Evolutionary conservation across 2,888 invertebrate species (phyloP), one percentile per base, ranked within the genome.

Genomic region (Ormia ochracea): DNA sequence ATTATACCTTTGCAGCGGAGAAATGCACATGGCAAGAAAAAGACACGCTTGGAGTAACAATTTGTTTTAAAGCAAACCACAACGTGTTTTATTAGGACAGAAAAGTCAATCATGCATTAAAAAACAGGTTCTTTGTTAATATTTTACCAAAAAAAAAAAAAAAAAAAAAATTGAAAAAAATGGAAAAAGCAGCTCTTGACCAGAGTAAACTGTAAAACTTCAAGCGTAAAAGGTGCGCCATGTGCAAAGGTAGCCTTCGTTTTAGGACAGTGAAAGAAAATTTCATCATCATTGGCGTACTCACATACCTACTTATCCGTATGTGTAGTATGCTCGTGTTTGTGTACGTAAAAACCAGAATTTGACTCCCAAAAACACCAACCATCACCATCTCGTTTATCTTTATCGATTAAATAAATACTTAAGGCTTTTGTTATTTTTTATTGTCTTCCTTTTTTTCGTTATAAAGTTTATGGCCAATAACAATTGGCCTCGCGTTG

Each of bases 201-300:
- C 45, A 61, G 1, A 56, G 45, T 54, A 28, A 63, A 76, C 52
- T 56, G 61, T 69, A 76, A 63, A 74, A 68, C 33, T 12, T 56
- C 9, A 76, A 56, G 45, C 50, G 50, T 50, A 41, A 69, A 76
- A 76, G 69, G 69, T 69, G 68, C 38, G 69, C 76, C 54, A 31
- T 26, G 26, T 28, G 41, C 31, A 59, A 36, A 76, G 68, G 28
- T 69, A 61, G 59, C 48, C 61, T 28, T 76, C 61, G 48, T 63
- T 76, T 69, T 76, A 76, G 76, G 76, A 66, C 76, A 54, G 45
- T 19, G n/a, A 76, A 76, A 76, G 52, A 59, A 69, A 75, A 63
- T 61, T 76, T 68, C 68, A 76, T 76, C 69, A 69, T 61, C 68
- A n/a, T n/a, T n/a, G n/a, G 19, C 26, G n/a, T 14, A 28, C 28